Base-by-base conservation (phyloP, 1,140 invertebrate genomes). In the Tribolium madens region DNA sequence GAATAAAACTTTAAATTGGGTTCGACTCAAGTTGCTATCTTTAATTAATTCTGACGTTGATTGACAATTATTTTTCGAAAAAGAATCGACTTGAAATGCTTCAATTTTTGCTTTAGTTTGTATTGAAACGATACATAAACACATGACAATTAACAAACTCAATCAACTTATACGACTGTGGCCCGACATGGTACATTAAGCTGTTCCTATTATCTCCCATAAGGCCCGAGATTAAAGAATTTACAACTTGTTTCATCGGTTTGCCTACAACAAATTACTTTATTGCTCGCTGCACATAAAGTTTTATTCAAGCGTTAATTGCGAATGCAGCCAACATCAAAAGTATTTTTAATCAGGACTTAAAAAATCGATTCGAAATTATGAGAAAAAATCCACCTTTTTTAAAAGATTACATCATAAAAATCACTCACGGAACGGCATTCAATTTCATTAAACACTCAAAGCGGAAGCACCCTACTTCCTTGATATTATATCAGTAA, bases 91-190 rank as follows among this genome's bases (percentile, higher is more conserved):
- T 3, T 3, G 18, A 21, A n/a, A n/a, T n/a, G n/a, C n/a, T n/a
- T n/a, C n/a, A n/a, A 36, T 36, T 50, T 50, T 50, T 13, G 26
- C 9, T 36, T 26, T 60, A 18, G 9, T 12, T 2, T 1, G 4
- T 36, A 26, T 21, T 26, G 15, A 47, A 71, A 46, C 21, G 21
- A 5, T 46, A 18, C 21, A n/a, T 72, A 50, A 50, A 72, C 47
- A 72, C n/a, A 46, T 71, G 3, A 64, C 48, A 76, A 76, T 76
- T 76, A 76, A 72, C 75, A 50, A 47, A 70, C 68, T 72, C 75
- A 76, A 76, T 76, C 75, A 76, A 76, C 75, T 76, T 76, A 76
- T 76, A 72, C 46, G 70, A 76, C 64, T 76, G 48, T 48, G 75
- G 75, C 50, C 69, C 48, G 75, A 53, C 75, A 76, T 52, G 68